These are phyloP conservation scores for Philhelius pedissequus DNA, from an alignment of 2,888 invertebrate species.

Conservation along the genomic window DNA sequence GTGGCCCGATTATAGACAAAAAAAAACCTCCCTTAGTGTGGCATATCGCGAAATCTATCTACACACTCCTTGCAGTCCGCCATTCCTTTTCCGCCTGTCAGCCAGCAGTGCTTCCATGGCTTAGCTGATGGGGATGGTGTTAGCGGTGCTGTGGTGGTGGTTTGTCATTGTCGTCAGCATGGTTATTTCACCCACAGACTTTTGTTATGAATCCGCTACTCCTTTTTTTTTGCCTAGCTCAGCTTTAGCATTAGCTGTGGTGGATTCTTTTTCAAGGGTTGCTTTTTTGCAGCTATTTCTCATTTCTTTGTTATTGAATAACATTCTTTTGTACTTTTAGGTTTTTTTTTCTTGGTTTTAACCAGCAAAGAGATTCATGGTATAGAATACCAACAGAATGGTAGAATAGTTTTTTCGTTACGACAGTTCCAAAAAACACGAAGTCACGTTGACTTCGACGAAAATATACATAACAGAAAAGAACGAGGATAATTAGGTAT, in stretches of 20 bases:
- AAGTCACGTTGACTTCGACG: slow-evolving; percentile 18
- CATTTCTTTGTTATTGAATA: slow-evolving; percentile 62
- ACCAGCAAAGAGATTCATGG: slow-evolving; percentile 52
- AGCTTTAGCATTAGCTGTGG: background rate
- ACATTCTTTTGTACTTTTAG: slow-evolving; percentile 49
- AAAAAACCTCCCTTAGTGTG: background rate
- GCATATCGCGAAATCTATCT: slow-evolving; percentile 8
- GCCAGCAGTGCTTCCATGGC: background rate
- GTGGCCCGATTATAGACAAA: slow-evolving; percentile 25
- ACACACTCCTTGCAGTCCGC: background rate
- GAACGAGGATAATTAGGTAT: slow-evolving; percentile 22
- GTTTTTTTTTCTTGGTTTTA: slow-evolving; percentile 38
- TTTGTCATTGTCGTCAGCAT: slow-evolving; percentile 64
- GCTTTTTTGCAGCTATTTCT: slow-evolving; percentile 40
- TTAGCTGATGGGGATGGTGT: slow-evolving; percentile 13
- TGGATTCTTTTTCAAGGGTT: slow-evolving; percentile 39
- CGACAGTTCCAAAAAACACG: no score
- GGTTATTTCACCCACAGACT: slow-evolving; percentile 39
- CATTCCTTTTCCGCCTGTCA: slow-evolving; percentile 18
- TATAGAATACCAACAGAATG: background rate
- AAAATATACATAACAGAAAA: background rate
- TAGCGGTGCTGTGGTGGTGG: slow-evolving; percentile 38
- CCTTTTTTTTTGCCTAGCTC: slow-evolving; percentile 20
- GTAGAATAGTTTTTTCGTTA: background rate
- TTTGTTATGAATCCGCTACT: slow-evolving; percentile 4